Evolutionary conservation across 1,140 invertebrate species (phyloP), one percentile per base, ranked within the genome.

Genomic region (Drosophila neocordata): DNA sequence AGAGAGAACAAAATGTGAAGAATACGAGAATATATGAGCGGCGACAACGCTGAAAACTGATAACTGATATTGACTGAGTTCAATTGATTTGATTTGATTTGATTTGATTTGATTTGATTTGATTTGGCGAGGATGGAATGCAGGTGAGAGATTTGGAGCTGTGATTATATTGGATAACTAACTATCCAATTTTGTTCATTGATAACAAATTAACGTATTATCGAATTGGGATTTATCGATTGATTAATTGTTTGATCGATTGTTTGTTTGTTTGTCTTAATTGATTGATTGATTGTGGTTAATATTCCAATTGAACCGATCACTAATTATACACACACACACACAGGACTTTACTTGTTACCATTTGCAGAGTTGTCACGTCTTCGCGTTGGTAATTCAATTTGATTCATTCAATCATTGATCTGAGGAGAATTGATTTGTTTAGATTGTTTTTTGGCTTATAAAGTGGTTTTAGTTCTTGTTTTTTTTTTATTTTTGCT

Each of bases 261-360:
- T n/a, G n/a, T n/a, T n/a, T n/a, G n/a, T n/a, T n/a, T n/a, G n/a
- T n/a, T n/a, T n/a, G n/a, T n/a, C n/a, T n/a, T n/a, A n/a, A n/a
- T 15, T 44, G 8, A 15, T 44, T 18, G 31, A n/a, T 41, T 64
- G 24, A 4, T 4, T 56, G 34, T 13, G n/a, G 31, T 56, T 69
- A 63, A 24, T 71, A 64, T 44, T 58, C 52, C 67, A 81, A 68
- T 75, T 73, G n/a, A n/a, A n/a, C n/a, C n/a, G n/a, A n/a, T n/a
- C n/a, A n/a, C n/a, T n/a, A n/a, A n/a, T n/a, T n/a, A n/a, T n/a
- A n/a, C n/a, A n/a, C n/a, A n/a, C n/a, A n/a, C 72, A 71, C 62
- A 62, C 24, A 66, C 69, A 71, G 70, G 70, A 73, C 70, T 73
- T 73, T 74, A 48, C 8, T 48, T 48, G 41, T 48, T 48, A 48